Evolutionary conservation across 1,140 invertebrate genomes (phyloP).

Genomic region (Triops cancriformis): DNA sequence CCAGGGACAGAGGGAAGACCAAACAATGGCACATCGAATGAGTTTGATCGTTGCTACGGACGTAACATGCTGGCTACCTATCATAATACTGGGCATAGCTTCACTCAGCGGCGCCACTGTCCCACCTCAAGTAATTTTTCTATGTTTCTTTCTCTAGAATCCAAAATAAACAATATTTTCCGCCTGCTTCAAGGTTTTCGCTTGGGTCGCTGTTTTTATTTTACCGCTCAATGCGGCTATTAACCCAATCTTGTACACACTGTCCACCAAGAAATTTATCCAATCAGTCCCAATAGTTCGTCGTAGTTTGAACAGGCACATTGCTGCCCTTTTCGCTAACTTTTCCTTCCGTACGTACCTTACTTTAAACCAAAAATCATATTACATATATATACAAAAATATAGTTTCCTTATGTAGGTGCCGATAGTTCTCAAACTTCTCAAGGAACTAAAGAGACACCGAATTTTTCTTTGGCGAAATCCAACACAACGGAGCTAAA

Average conservation of each 20-base stretch:
- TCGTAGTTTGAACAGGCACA: no score
- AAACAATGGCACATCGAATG: constrained; percentile 48
- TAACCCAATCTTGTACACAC: constrained; percentile 49
- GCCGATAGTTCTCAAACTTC: no score
- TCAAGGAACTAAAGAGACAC: no score
- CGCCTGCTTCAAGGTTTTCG: constrained; percentile 42
- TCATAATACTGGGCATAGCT: constrained; percentile 44
- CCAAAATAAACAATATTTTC: no score
- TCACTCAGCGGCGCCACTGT: constrained; percentile 43
- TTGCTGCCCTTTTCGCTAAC: no score
- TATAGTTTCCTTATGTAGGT: no score
- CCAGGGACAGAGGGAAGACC: constrained; percentile 38
- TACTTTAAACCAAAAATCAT: no score
- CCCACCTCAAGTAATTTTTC: constrained; percentile 40
- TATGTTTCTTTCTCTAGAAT: background rate
- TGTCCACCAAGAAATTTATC: constrained; percentile 37
- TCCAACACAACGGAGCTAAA: no score
- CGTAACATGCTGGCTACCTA: constrained; percentile 50
- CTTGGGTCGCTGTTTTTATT: constrained; percentile 51
- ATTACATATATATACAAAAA: no score
- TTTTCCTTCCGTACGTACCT: no score
- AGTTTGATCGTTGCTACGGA: constrained; percentile 49
- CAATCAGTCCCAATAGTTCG: no score
- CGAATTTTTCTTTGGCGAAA: no score
- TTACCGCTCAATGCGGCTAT: constrained; percentile 49